Evolutionary conservation across 2,797 vertebrate species (phyloP).

Genomic region (Coregonus suidteri): DNA sequence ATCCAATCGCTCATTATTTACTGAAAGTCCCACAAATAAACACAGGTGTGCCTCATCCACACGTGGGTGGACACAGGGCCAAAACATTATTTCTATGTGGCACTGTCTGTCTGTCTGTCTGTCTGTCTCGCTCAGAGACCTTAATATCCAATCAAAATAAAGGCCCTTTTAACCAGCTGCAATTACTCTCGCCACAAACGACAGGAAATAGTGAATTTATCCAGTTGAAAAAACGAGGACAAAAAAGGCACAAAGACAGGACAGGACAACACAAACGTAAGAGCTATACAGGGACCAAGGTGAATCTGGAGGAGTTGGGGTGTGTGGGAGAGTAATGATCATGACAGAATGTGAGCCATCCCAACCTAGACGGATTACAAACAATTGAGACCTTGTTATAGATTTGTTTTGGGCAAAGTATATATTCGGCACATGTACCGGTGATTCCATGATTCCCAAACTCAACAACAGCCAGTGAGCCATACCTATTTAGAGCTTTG

Average conservation of each 20-base stretch:
- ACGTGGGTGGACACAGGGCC: slow-evolving; percentile 44
- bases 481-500: slow-evolving; percentile 54
- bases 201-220: slow-evolving; percentile 39
- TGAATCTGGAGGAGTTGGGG: slow-evolving; percentile 32
- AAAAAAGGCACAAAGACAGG: slow-evolving; percentile 44
- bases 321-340: slow-evolving; percentile 50
- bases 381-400: slow-evolving; percentile 56
- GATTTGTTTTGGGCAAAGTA: slow-evolving; percentile 52
- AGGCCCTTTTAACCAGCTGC: slow-evolving; percentile 31
- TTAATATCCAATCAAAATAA: slow-evolving; percentile 12
- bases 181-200: slow-evolving; percentile 56
- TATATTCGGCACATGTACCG: slow-evolving; percentile 45
- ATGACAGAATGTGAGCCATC: slow-evolving; percentile 46
- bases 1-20: slow-evolving; percentile 64
- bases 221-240: slow-evolving; percentile 42
- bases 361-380: slow-evolving; percentile 48
- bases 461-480: slow-evolving; percentile 64
- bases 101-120: slow-evolving; percentile 3
- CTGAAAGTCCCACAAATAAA: slow-evolving; percentile 65
- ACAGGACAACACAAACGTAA: slow-evolving; percentile 24
- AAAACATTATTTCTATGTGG: slow-evolving; percentile 30
- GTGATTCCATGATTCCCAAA: slow-evolving; percentile 49
- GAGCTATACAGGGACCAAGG: slow-evolving; percentile 45
- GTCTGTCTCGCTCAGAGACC: slow-evolving; percentile 8
- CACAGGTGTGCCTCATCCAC: slow-evolving; percentile 63